Conservation (phyloP, 1,140 invertebrate genomes). For the Drosophila mauritiana region DNA sequence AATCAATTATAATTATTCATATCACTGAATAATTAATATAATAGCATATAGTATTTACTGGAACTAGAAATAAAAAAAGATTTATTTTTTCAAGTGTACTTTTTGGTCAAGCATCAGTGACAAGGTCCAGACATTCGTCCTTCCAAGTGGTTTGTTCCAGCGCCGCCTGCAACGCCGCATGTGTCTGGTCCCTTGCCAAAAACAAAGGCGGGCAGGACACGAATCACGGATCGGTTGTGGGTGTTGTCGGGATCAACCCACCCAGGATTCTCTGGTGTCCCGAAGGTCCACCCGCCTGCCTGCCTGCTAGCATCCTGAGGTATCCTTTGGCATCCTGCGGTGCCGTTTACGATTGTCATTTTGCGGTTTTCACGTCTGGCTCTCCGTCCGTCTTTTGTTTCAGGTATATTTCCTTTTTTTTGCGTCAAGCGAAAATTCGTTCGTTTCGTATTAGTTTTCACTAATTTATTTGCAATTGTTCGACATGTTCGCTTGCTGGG, state of each 20-base stretch:
- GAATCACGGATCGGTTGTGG: slow-evolving; percentile 62
- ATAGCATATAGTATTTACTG: not conserved
- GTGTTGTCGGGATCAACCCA: slow-evolving; percentile 71
- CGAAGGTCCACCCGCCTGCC: slow-evolving; percentile 7
- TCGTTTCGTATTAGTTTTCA: slow-evolving; percentile 67
- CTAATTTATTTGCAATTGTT: slow-evolving; percentile 60
- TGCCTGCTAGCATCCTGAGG: not conserved
- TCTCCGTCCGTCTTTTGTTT: slow-evolving; percentile 44
- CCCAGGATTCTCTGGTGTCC: slow-evolving; percentile 40
- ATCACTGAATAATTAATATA: not conserved
- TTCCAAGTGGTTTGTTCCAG: slow-evolving; percentile 63
- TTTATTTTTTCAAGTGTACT: not conserved
- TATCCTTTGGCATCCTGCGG: slow-evolving; percentile 44
- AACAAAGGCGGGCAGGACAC: slow-evolving; percentile 32
- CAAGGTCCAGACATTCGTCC: slow-evolving; percentile 23
- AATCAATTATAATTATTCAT: no score
- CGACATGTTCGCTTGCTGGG: slow-evolving; percentile 9
- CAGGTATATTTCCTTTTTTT: slow-evolving; percentile 16
- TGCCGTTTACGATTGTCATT: slow-evolving; percentile 78
- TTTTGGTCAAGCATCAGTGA: slow-evolving; percentile 66
- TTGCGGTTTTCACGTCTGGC: slow-evolving; percentile 59
- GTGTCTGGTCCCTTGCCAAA: slow-evolving; percentile 45
- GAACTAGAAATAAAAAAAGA: not conserved
- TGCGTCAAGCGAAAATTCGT: slow-evolving; percentile 43
- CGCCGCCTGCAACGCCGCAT: slow-evolving; percentile 77